Base-by-base conservation (phyloP, 2,888 invertebrate genomes). In the Allacma fusca region DNA sequence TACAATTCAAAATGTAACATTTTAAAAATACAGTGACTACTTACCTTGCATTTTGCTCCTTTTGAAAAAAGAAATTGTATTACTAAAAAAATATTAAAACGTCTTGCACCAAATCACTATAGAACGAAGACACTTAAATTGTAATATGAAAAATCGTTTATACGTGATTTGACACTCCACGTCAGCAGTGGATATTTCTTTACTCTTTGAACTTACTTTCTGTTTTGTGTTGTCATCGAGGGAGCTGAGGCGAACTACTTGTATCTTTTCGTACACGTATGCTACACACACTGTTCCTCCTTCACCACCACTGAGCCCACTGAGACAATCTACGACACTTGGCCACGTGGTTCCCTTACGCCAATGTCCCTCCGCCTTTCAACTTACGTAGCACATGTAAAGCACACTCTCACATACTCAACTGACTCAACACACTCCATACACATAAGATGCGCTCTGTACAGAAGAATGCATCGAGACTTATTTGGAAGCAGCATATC, bases 141-240 rank as follows among this genome's bases (percentile, higher is more conserved):
- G 64, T 64, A 64, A 64, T 64, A 26, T 64, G 64, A 64, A 64
- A 24, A 64, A 64, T 26, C 24, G 5, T 64, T 64, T 21, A 28
- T 24, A 64, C 28, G 64, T 64, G 28, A 28, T 73, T 73, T 73
- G 73, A 73, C 73, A 73, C 62, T 73, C 73, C 73, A 73, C 73
- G 73, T 73, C 73, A 73, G 59, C 73, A 73, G 21, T 13, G 50
- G n/a, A 50, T 50, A 50, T n/a, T 50, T 50, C 50, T 50, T 50
- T n/a, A 50, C 50, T 50, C 50, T 50, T 50, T 50, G 50, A 50
- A 50, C 50, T 50, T 50, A 50, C 50, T 50, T 50, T 50, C 50
- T 50, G 50, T 50, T 50, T 50, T 50, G 50, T 50, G 50, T 50
- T 50, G 50, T 50, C 50, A 50, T 50, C 50, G 50, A 50, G 50